phyloP scores from a whole-genome alignment of 2,113 vertebrate species.

The Suncus etruscus region DNA sequence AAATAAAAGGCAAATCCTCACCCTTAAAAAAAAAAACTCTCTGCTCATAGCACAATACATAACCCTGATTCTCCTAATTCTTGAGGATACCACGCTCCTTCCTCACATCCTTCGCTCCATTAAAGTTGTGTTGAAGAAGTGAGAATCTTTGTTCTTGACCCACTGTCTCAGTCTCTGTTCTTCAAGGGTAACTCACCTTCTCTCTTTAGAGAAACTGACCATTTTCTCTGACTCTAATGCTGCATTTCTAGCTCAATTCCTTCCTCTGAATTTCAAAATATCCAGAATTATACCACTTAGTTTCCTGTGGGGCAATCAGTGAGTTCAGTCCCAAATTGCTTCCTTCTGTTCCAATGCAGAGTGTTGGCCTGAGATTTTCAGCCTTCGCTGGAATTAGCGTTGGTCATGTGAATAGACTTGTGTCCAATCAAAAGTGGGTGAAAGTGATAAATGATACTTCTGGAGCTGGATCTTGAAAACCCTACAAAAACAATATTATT shows the following conservation, averaged over 20 bases:
- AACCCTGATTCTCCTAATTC: background rate
- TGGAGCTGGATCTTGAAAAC: background rate
- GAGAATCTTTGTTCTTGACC: background rate
- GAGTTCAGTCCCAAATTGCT: background rate
- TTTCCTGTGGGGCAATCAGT: background rate
- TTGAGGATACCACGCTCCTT: background rate
- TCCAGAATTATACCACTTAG: background rate
- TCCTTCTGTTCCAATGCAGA: background rate
- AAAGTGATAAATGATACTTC: conserved; percentile 8
- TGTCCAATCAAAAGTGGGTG: background rate
- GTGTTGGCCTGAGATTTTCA: background rate
- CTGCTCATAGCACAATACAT: too few species aligned
- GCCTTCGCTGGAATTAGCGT: background rate
- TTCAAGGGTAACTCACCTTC: background rate
- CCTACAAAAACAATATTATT: background rate
- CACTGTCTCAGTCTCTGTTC: background rate
- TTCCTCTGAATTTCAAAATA: background rate
- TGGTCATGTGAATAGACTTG: background rate
- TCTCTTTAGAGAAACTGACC: background rate
- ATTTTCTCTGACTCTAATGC: background rate
- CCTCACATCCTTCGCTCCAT: too few species aligned
- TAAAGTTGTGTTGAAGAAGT: background rate
- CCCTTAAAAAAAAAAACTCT: background rate
- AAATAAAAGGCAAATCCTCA: too few species aligned
- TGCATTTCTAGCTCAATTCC: background rate